Percentiles rank a stretch among this genome's conserved stretches.
phyloP scores from a whole-genome alignment of 1,140 invertebrate species.

The Euura saliciscinereae region DNA sequence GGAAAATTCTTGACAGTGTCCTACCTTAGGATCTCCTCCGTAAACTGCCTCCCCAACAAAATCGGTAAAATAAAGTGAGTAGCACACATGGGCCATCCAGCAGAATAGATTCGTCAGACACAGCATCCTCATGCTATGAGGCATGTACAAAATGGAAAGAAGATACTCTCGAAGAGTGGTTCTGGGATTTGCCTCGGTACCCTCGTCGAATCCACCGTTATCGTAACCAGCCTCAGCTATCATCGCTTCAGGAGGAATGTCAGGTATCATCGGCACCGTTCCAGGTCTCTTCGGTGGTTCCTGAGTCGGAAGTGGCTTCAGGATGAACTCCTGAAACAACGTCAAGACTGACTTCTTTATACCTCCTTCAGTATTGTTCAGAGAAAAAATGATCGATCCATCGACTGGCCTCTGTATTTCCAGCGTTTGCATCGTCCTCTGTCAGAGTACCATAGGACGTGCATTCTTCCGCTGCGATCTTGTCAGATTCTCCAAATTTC shows the following conservation, averaged over 20 bases:
- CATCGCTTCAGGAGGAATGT: slow-evolving; percentile 11
- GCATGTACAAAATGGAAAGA: slow-evolving; percentile 89
- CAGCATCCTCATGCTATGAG: slow-evolving; percentile 81
- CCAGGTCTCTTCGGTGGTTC: slow-evolving; percentile 29
- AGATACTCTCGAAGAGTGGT: slow-evolving; percentile 78
- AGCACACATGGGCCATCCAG: slow-evolving; percentile 98
- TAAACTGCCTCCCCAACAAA: slow-evolving; percentile 97
- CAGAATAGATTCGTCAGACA: slow-evolving; percentile 95
- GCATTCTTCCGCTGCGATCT: slow-evolving; percentile 43
- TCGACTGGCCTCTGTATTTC: slow-evolving; percentile 33
- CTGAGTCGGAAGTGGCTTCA: slow-evolving; percentile 37
- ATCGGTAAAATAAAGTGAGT: slow-evolving; percentile 96
- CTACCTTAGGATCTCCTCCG: slow-evolving; percentile 84
- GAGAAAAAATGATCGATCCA: too few relatives aligned
- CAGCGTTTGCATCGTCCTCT: slow-evolving; percentile 23
- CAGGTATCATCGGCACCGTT: slow-evolving; percentile 34
- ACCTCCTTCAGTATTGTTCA: slow-evolving; percentile 17
- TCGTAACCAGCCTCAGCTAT: slow-evolving; percentile 6
- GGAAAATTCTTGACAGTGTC: slow-evolving; percentile 13
- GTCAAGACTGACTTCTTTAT: slow-evolving; percentile 18
- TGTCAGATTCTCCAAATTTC: slow-evolving; percentile 38
- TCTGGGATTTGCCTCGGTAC: slow-evolving; percentile 43
- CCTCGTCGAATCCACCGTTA: slow-evolving; percentile 24
- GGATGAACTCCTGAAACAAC: slow-evolving; percentile 40
- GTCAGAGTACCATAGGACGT: slow-evolving; percentile 43